Evolutionary conservation across 1,140 invertebrate species (phyloP), one percentile per base, ranked within the genome.

Genomic region (Thaumetopoea pityocampa): DNA sequence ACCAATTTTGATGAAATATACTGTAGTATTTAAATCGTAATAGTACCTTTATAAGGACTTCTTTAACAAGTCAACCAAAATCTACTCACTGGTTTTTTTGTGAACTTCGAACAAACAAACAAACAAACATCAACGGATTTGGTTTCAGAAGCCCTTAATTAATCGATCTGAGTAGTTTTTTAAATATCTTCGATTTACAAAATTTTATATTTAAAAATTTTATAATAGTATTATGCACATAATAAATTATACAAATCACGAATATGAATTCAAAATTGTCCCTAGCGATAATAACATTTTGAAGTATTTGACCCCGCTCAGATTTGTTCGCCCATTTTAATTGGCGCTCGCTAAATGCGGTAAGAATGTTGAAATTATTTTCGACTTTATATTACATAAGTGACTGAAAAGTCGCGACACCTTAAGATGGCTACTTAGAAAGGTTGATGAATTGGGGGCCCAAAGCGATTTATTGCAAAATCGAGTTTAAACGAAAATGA

Each of bases 371-470:
- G 52, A 67, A 62, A 61, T 65, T 60, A 69, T 67, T 69, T 64
- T 48, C 50, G 44, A 40, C 48, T 37, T 57, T 59, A 62, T 67
- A 55, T 69, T 71, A 65, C 61, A 67, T 60, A 65, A n/a, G n/a
- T 53, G 44, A 71, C 67, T 72, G 72, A 54, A 60, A 67, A 63
- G 52, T 48, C 52, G 56, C 54, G 57, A 56, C 49, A 48, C 51
- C 27, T 46, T 42, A 49, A 65, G 65, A 66, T 44, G 54, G 63
- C 51, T 69, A 66, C 73, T 79, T 72, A 73, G 56, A 62, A 35
- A 56, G 54, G 55, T 63, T 81, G 67, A 78, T 74, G 72, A 78
- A 78, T 77, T 72, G 65, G 49, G n/a, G 48, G 35, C 51, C 51
- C 24, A 55, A 74, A 77, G 76, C 69, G 63, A 74, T 77, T 76